Evolutionary conservation across 2,888 invertebrate species (phyloP).

Genomic region (Thumatha senex): DNA sequence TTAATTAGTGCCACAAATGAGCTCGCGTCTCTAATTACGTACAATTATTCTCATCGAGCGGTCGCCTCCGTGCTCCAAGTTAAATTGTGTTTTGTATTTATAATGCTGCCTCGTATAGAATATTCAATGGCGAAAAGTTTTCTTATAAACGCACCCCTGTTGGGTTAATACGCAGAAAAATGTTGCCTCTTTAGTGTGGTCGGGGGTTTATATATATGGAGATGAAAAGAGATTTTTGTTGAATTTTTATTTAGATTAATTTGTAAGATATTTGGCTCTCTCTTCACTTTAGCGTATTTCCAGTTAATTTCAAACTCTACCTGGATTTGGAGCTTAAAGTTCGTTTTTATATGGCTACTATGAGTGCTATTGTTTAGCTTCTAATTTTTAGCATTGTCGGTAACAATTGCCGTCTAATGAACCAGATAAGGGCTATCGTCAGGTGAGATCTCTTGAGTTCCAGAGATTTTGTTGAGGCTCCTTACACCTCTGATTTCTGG

Average conservation of each 20-base stretch:
- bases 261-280: too few relatives aligned
- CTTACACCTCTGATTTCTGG: too few relatives aligned
- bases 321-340: too few relatives aligned
- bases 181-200: slow-evolving; percentile 5
- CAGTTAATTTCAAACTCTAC: too few relatives aligned
- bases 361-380: too few relatives aligned
- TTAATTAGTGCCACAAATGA: slow-evolving; percentile 47
- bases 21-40: slow-evolving; percentile 41
- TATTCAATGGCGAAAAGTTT: slow-evolving; percentile 33
- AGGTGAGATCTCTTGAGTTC: too few relatives aligned
- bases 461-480: too few relatives aligned
- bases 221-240: slow-evolving; percentile 4
- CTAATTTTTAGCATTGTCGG: too few relatives aligned
- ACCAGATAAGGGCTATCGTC: too few relatives aligned
- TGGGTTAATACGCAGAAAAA: slow-evolving; percentile 10
- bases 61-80: slow-evolving; percentile 40
- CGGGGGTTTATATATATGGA: slow-evolving; percentile 7
- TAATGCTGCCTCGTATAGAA: slow-evolving; percentile 36
- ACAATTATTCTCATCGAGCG: slow-evolving; percentile 39
- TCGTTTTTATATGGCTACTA: too few relatives aligned
- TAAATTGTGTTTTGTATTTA: slow-evolving; percentile 49
- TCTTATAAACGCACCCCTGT: slow-evolving; percentile 26
- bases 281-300: too few relatives aligned
- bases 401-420: too few relatives aligned
- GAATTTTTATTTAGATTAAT: neutral